Evolutionary conservation across 2,113 vertebrate genomes (phyloP).

Genomic region (Corynorhinus townsendii): DNA sequence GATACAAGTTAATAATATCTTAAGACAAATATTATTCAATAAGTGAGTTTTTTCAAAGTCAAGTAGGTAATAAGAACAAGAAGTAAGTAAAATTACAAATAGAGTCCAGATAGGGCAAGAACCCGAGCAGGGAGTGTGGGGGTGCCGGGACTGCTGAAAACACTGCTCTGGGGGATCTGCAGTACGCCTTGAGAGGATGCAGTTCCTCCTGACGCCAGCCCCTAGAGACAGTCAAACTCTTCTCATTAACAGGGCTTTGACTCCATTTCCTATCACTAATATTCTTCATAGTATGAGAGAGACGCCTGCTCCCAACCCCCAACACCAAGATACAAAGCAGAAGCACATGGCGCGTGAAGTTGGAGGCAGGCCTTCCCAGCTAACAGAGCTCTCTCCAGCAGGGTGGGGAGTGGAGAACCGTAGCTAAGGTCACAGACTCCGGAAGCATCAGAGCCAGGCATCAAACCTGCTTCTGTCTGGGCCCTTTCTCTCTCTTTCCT

Average conservation of each 20-base stretch:
- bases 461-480: background rate
- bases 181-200: background rate
- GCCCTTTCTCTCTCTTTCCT: background rate
- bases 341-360: background rate
- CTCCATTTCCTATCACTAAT: background rate
- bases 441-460: background rate
- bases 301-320: too few species aligned
- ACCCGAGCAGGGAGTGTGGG: background rate
- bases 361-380: background rate
- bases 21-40: background rate
- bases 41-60: background rate
- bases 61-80: background rate
- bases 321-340: background rate
- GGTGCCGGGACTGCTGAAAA: too few species aligned
- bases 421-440: background rate
- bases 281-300: background rate
- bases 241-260: background rate
- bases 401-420: fast-evolving
- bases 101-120: background rate
- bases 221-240: background rate
- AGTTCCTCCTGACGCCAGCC: background rate
- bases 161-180: too few species aligned
- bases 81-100: background rate
- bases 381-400: background rate
- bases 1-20: background rate